phyloP scores from a whole-genome alignment of 2,113 vertebrate genomes.

The Todiramphus saurophagus region DNA sequence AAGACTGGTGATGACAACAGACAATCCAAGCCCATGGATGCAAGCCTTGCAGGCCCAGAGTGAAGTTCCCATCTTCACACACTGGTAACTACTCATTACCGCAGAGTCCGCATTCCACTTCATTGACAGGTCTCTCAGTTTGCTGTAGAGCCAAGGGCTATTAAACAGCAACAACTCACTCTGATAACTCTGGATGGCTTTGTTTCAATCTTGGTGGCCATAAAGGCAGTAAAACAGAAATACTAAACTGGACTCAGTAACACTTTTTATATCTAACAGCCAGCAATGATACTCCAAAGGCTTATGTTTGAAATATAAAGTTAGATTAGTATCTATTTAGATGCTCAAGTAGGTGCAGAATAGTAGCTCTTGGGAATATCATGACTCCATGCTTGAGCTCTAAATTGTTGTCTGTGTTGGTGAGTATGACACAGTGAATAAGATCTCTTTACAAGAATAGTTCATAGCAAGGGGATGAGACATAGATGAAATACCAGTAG shows the following conservation, averaged over 20 bases:
- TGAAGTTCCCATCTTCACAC: not conserved
- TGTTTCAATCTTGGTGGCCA: not conserved
- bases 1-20: not conserved
- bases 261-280: not conserved
- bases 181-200: not conserved
- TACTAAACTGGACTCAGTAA: not conserved
- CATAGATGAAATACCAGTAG: not conserved
- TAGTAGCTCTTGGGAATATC: not conserved
- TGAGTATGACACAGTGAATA: not conserved
- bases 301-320: not conserved
- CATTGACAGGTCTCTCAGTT: not conserved
- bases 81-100: not conserved
- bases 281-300: not conserved
- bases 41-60: not conserved
- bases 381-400: not conserved
- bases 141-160: not conserved
- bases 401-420: not conserved
- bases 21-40: not conserved
- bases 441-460: conserved; percentile 14
- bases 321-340: not conserved
- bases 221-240: not conserved
- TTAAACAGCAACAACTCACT: not conserved
- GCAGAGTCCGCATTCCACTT: accelerated
- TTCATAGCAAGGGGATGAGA: not conserved
- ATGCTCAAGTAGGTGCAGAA: not conserved